Evolutionary conservation across 2,888 invertebrate species (phyloP), one percentile per base, ranked within the genome.

Genomic region (Pterobdella sp.): DNA sequence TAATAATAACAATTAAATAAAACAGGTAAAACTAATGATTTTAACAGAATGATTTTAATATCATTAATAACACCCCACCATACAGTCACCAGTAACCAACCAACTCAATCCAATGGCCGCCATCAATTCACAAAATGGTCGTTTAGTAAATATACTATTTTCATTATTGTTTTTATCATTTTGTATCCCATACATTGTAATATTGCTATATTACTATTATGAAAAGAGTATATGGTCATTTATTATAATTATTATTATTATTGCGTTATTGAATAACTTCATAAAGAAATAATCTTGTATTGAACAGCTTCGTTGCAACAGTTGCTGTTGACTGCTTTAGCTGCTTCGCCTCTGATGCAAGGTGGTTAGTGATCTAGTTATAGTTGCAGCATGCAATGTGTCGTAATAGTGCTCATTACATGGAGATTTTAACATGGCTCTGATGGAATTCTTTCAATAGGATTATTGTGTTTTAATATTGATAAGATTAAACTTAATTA

Each of bases 261-360:
- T 49, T 49, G n/a, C n/a, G n/a, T 49, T 49, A 18, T 49, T 49
- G 14, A 49, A 49, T 49, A 49, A 14, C 14, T 18, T 49, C n/a
- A 14, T n/a, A n/a, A n/a, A n/a, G n/a, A n/a, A n/a, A n/a, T n/a
- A n/a, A n/a, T n/a, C n/a, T n/a, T n/a, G n/a, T 10, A 22, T 42
- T n/a, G 18, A 32, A 22, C 74, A 37, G 32, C 37, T 10, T 72
- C 73, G 14, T 32, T 74, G 37, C 74, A 74, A 36, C 74, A 74
- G 64, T 37, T 74, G 34, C 36, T 74, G 36, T 29, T 72, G 42
- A 72, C 74, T 2, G 74, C 74, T 1, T 31, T 71, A 10, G 72
- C 74, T 3, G 37, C 68, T 31, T 65, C 74, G 1, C 74, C 72
- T 3, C n/a, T 74, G 34, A 35, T 74, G 22, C 74, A 74, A 68